These are phyloP conservation scores for Augiades crinisus DNA, from an alignment of 2,888 invertebrate species.

Conservation along the genomic window DNA sequence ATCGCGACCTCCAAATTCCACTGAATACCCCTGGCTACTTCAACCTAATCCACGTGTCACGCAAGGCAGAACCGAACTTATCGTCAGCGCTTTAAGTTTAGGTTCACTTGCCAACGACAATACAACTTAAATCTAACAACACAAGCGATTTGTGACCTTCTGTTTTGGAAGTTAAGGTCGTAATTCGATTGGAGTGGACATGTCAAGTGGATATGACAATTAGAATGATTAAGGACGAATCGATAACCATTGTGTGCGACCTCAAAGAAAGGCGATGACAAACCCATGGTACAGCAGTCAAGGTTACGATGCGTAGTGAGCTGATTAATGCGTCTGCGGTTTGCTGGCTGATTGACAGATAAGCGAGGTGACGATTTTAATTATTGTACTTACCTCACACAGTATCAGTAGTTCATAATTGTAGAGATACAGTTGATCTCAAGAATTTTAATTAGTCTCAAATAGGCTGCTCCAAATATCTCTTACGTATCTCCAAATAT, in stretches of 20 bases:
- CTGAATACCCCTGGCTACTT: slow-evolving; percentile 50
- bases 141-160: slow-evolving; percentile 32
- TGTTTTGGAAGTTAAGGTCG: slow-evolving; percentile 12
- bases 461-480: too few relatives aligned
- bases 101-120: neutral
- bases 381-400: too few relatives aligned
- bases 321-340: slow-evolving; percentile 31
- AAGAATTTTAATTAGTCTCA: too few relatives aligned
- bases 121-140: neutral
- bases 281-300: slow-evolving; percentile 56
- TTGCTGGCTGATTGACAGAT: slow-evolving; percentile 1
- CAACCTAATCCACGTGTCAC: neutral
- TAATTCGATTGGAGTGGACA: slow-evolving; percentile 23
- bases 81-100: neutral
- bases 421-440: too few relatives aligned
- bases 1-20: slow-evolving; percentile 75
- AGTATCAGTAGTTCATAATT: too few relatives aligned
- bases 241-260: slow-evolving; percentile 65
- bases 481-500: too few relatives aligned
- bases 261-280: slow-evolving; percentile 75
- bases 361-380: slow-evolving; percentile 7
- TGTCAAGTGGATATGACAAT: slow-evolving; percentile 49
- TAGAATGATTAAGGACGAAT: slow-evolving; percentile 59
- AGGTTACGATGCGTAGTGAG: slow-evolving; percentile 60
- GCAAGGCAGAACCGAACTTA: neutral